These are phyloP conservation scores for Parotocinclus haroldoi DNA, from an alignment of 2,797 vertebrate species.

Conservation along the genomic window DNA sequence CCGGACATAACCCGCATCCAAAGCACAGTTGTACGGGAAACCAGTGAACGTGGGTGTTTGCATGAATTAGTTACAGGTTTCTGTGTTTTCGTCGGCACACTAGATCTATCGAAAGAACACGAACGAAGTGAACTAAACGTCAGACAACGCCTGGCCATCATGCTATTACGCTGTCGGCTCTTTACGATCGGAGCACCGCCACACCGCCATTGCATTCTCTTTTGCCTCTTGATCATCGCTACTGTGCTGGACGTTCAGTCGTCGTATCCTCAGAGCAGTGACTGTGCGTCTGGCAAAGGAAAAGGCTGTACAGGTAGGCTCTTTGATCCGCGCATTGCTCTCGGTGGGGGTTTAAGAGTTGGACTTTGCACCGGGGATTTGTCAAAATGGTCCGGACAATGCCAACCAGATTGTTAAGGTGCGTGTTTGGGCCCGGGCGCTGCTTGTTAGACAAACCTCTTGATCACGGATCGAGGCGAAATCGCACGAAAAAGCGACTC, in stretches of 20 bases:
- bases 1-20: no score
- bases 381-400: background rate
- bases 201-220: slow-evolving; percentile 27
- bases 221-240: slow-evolving; percentile 41
- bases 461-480: no score
- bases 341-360: no score
- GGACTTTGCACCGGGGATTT: background rate
- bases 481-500: no score
- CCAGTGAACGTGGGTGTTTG: no score
- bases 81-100: no score
- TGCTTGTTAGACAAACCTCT: no score
- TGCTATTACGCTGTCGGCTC: slow-evolving; percentile 7
- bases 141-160: background rate
- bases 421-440: background rate
- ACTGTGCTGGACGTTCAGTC: slow-evolving; percentile 44
- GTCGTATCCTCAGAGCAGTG: slow-evolving; percentile 42
- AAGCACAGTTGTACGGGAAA: no score
- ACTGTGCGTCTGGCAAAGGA: slow-evolving; percentile 49
- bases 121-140: background rate
- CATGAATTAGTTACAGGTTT: no score
- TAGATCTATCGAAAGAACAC: no score
- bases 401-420: background rate
- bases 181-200: slow-evolving; percentile 16
- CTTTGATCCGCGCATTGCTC: background rate
- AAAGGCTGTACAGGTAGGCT: slow-evolving; percentile 50